A percentile compares a stretch with the other conserved stretches of the same genome.
These are phyloP conservation scores for Aphelinus atriplicis DNA, from an alignment of 1,140 invertebrate genomes.

Conservation along the genomic window DNA sequence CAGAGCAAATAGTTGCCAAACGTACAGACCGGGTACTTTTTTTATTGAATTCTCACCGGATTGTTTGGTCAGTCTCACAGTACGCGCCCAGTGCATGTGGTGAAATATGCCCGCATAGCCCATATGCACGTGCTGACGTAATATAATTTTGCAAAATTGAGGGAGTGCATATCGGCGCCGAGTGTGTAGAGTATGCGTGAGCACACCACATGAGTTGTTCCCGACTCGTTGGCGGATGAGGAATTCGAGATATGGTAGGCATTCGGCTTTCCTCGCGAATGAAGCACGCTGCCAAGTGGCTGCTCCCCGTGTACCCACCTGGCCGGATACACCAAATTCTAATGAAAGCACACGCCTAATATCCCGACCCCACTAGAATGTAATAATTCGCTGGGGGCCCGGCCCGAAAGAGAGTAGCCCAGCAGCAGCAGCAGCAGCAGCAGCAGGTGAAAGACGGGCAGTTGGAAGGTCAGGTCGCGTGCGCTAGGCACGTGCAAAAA, in stretches of 20 bases:
- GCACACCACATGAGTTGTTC: constrained; percentile 8
- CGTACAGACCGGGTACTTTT: no score
- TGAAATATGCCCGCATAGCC: not conserved
- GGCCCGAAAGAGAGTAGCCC: constrained; percentile 25
- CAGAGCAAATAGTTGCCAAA: no score
- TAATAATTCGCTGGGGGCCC: constrained; percentile 43
- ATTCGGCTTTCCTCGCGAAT: constrained; percentile 44
- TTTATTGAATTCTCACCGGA: no score
- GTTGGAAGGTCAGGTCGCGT: no score
- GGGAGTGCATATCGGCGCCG: not conserved
- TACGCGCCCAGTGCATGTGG: no score
- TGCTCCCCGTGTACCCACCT: not conserved
- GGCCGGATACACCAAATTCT: constrained; percentile 20
- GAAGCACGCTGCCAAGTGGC: constrained; percentile 40
- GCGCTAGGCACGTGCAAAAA: no score
- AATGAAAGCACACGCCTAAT: constrained; percentile 47
- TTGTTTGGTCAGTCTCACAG: no score
- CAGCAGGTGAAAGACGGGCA: no score
- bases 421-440: not conserved
- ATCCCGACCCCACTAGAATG: constrained; percentile 38
- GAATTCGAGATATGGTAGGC: constrained; percentile 47
- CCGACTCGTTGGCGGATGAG: constrained; percentile 25
- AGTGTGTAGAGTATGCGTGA: no score
- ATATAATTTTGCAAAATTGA: constrained; percentile 24
- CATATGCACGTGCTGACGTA: not conserved